Base-by-base conservation (phyloP, 2,797 vertebrate species). In the Poeciliopsis turneri region DNA sequence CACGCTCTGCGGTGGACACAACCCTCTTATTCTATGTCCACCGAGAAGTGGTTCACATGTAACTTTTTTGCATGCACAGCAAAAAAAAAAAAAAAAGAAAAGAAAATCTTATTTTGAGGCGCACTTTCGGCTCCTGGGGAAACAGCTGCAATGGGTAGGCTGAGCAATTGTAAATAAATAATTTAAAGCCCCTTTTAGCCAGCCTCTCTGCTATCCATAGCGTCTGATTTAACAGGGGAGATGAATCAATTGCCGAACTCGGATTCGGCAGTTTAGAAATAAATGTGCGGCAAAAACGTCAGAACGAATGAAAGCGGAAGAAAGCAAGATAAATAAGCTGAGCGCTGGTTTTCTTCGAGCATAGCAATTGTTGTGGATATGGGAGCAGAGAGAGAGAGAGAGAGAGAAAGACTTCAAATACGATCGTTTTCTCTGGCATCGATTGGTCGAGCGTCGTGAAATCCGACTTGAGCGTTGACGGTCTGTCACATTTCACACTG, bases 401-500 rank as follows among this genome's bases (percentile, higher is more conserved):
- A 41, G 45, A 5, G 15, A 47, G 46, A 70, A 5, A 12, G 64
- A 66, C 55, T 77, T 75, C 76, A 77, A 49, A 78, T 61, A 70
- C 49, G 55, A n/a, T 75, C 28, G 18, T 43, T 25, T 49, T 45
- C 30, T 94, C 93, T 77, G 84, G 33, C 33, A 69, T 94, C 87
- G 86, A 90, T 82, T 87, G 71, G 18, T 76, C 53, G 0, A 10
- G 95, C 9, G 94, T 96, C 78, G 75, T 87, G 86, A 90, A 91
- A 94, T 92, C 92, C 90, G 83, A 92, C 86, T 89, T 83, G 84
- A 91, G 85, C 93, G 87, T 91, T 95, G 95, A 95, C 94, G 91
- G 93, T 94, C 94, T 96, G 94, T 95, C 95, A 96, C 95, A 95
- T 95, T 95, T 95, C 94, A 95, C 88, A 90, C 79, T 76, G 84